Percentiles rank a stretch among this genome's conserved stretches.
Evolutionary conservation across 30 jellyfish, hydroid and myxozoan species (phyloP).

Genomic region (Aurelia sp.): DNA sequence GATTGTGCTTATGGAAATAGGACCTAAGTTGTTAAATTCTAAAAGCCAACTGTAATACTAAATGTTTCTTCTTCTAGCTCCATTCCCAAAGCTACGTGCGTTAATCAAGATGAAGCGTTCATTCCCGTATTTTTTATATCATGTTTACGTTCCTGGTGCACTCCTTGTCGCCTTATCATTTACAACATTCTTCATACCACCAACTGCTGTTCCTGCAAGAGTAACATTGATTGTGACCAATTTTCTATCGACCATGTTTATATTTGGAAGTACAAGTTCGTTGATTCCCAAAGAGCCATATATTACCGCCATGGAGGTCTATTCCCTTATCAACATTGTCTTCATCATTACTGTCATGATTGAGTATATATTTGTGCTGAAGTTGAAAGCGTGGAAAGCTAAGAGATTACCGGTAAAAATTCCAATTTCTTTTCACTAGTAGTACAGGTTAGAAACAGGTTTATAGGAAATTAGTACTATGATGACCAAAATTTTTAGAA

Average conservation of each 20-base stretch:
- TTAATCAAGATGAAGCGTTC: slow-evolving; percentile 40
- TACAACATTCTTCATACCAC: slow-evolving; percentile 69
- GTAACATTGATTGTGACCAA: slow-evolving; percentile 71
- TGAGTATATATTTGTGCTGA: slow-evolving; percentile 59
- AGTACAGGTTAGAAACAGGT: too few species aligned
- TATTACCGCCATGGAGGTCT: slow-evolving; percentile 67
- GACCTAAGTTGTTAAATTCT: too few species aligned
- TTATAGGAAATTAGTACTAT: too few species aligned
- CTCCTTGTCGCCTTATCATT: slow-evolving; percentile 54
- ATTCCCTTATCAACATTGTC: slow-evolving; percentile 47
- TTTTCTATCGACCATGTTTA: slow-evolving; percentile 61
- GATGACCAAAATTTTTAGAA: too few species aligned
- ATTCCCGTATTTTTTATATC: slow-evolving; percentile 59
- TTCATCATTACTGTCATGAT: slow-evolving; percentile 64
- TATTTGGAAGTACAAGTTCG: slow-evolving; percentile 59
- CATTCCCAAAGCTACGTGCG: slow-evolving; percentile 33
- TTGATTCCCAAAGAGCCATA: slow-evolving; percentile 51
- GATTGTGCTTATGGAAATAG: too few species aligned
- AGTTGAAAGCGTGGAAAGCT: slow-evolving; percentile 6
- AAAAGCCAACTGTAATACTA: too few species aligned
- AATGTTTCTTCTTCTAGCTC: slow-evolving; percentile 13
- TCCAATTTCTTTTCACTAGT: too few species aligned
- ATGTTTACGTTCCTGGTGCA: slow-evolving; percentile 64
- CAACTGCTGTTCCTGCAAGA: slow-evolving; percentile 75
- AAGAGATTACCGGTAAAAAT: slow-evolving; percentile 6